These are phyloP conservation scores for Scolopax bukidnonensis DNA, from an alignment of 2,797 vertebrate genomes.

Conservation along the genomic window DNA sequence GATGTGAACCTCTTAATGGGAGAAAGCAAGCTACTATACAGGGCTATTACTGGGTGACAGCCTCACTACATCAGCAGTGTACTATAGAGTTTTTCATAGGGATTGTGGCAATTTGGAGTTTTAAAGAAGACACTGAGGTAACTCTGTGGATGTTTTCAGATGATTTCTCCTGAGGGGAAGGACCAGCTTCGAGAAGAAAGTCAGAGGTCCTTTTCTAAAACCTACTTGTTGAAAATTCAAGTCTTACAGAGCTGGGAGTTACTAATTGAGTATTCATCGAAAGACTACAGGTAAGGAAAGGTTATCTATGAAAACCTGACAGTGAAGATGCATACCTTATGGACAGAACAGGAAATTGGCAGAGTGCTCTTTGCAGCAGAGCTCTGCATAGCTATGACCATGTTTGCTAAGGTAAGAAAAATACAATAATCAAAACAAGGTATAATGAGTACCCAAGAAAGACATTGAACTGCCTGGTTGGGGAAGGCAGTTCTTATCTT, in stretches of 20 bases:
- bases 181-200: neutral
- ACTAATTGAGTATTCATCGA: rapidly evolving
- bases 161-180: neutral
- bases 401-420: neutral
- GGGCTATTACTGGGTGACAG: too few species aligned
- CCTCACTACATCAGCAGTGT: neutral
- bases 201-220: neutral
- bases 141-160: neutral
- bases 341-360: neutral
- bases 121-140: neutral
- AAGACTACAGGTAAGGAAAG: neutral
- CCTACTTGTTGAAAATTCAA: neutral
- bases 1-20: neutral
- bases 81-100: neutral
- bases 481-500: neutral
- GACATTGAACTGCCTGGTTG: neutral
- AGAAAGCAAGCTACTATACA: neutral
- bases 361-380: neutral
- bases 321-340: neutral
- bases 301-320: neutral
- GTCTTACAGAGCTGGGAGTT: neutral
- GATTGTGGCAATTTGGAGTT: neutral
- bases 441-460: neutral
- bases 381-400: neutral
- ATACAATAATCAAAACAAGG: neutral